phyloP scores from a whole-genome alignment of 2,113 vertebrate species.

The Nycticebus coucang region DNA sequence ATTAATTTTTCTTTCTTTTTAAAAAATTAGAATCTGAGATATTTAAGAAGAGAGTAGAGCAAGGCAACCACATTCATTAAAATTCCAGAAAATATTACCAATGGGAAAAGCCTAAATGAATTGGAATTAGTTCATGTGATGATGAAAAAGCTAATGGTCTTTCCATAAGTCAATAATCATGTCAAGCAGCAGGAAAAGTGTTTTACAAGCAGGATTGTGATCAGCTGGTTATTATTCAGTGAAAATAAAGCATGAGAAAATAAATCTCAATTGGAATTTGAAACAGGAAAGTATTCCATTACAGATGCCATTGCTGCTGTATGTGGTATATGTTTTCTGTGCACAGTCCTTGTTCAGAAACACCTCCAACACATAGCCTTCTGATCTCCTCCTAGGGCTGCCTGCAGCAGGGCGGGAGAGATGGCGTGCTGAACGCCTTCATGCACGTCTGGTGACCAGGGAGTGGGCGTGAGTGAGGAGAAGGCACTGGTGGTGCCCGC shows the following conservation, averaged over 20 bases:
- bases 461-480: not conserved
- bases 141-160: constrained; percentile 64
- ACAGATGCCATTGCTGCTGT: not conserved
- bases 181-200: constrained; percentile 46
- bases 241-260: constrained; percentile 54
- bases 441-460: too few relatives aligned
- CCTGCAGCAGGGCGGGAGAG: not conserved
- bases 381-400: not conserved
- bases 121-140: constrained; percentile 48
- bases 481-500: not conserved
- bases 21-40: not conserved
- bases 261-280: constrained; percentile 57
- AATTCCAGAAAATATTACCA: constrained; percentile 59
- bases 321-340: not conserved
- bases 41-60: constrained; percentile 49
- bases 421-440: not conserved
- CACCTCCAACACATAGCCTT: not conserved
- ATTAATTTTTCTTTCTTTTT: not conserved
- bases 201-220: constrained; percentile 47
- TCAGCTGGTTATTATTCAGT: constrained; percentile 41
- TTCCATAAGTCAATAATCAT: constrained; percentile 69
- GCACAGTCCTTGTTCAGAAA: not conserved
- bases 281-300: not conserved
- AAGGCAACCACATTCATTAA: constrained; percentile 44
- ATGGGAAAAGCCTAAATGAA: constrained; percentile 58